Base-by-base conservation (phyloP, 2,113 vertebrate species). In the Aegithalos caudatus region DNA sequence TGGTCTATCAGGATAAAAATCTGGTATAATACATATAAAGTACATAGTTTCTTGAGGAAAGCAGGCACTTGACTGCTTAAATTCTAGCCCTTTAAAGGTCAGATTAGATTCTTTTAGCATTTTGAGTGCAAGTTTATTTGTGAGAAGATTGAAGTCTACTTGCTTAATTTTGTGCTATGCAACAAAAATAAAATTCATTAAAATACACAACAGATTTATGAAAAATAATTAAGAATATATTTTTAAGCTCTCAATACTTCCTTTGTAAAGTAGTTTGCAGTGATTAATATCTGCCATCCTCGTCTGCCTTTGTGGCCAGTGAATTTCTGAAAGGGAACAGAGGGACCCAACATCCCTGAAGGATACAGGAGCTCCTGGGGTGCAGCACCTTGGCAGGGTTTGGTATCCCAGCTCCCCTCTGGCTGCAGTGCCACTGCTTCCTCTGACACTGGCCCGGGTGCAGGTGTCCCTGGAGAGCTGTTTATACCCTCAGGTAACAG, bases 1-100 rank as follows among this genome's bases (percentile, higher is more conserved):
- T 70, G 87, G 44, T 91, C 89, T 94, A 91, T 97, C 76, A 95
- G 91, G 94, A 86, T 86, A 88, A 95, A 96, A 95, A 96, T 93
- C 92, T 88, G 65, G 12, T 92, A 65, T 81, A 81, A 95, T 74
- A 92, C 5, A 0, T 64, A 90, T 69, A 72, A 95, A 90, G 31
- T 57, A 23, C 27, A 6, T 66, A 50, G 22, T 60, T 62, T 64
- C 24, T 64, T 71, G 56, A 66, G 64, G 57, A 92, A 88, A 95
- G 35, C 28, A 80, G 82, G 44, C 37, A 20, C 81, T 92, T 79
- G 58, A 54, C 58, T 86, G 54, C 56, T 90, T 77, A 67, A 83
- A 62, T 94, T 81, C 57, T 28, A 69, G 25, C 20, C 10, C 12
- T 72, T 92, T 84, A 88, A 90, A 94, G 56, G 69, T 95, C 80